phyloP scores from a whole-genome alignment of 2,888 invertebrate species.

The Tetragonisca angustula region DNA sequence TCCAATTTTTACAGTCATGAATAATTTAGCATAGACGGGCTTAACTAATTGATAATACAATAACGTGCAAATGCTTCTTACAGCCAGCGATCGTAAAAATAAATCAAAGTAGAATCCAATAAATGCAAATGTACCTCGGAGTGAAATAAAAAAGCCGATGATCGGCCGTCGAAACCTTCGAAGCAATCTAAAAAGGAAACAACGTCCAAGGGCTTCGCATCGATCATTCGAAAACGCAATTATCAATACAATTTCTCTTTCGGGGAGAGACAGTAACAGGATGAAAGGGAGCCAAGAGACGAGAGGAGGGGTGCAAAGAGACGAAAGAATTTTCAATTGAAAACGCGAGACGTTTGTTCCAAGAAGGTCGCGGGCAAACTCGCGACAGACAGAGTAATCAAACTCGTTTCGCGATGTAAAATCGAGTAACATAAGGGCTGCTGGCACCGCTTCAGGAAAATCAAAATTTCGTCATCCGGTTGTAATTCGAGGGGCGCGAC shows the following conservation, averaged over 20 bases:
- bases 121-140: not conserved
- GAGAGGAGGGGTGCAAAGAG: not conserved
- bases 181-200: not conserved
- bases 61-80: not conserved
- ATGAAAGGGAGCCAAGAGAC: not conserved
- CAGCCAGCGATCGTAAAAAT: not conserved
- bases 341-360: conserved; percentile 26
- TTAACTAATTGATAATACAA: not conserved
- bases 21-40: not conserved
- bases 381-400: conserved; percentile 41
- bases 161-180: not conserved
- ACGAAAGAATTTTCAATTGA: conserved; percentile 36
- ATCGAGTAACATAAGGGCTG: conserved; percentile 59
- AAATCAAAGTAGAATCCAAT: not conserved
- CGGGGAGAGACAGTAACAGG: not conserved
- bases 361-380: conserved; percentile 39
- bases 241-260: conserved; percentile 14
- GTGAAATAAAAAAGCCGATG: not conserved
- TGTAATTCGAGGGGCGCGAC: conserved; percentile 73
- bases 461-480: conserved; percentile 79
- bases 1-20: not conserved
- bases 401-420: conserved; percentile 59
- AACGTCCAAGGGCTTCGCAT: not conserved
- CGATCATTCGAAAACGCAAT: conserved; percentile 30
- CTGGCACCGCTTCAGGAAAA: conserved; percentile 72